Base-by-base conservation (phyloP, 2,113 vertebrate species). In the Ciconia maguari region DNA sequence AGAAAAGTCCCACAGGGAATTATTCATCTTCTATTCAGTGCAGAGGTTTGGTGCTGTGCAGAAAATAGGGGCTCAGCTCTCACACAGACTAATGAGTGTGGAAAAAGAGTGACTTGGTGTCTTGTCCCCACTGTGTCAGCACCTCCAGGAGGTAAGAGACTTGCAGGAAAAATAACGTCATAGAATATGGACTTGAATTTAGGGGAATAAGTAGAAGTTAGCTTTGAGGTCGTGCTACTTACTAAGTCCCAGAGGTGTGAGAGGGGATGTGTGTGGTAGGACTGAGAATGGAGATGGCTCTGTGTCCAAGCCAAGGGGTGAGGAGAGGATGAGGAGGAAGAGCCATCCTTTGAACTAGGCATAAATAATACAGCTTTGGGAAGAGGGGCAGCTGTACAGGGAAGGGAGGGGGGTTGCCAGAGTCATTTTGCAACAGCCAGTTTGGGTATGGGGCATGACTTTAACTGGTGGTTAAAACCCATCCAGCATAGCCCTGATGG, bases 1-100 rank as follows among this genome's bases (percentile, higher is more conserved):
- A 94, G 96, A 80, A 94, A 96, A 77, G 70, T 71, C 84, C 91
- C 46, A 68, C 25, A 6, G 76, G 86, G 87, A 92, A 54, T 72
- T 64, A 81, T 48, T 75, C n/a, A 10, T 5, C 25, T 7, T 55
- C 77, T 52, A 2, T 24, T 89, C 69, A 52, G 48, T 19, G 48
- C 83, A 94, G 80, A 81, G 80, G 10, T 93, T 96, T 93, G 90
- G 74, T 49, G 76, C 49, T 79, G 44, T 16, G 61, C 5, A 14
- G 77, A 68, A 78, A 78, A 44, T 6, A 57, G 46, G 54, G 38
- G 57, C 72, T 93, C 48, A 78, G 80, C 76, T 86, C 80, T 78
- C 57, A 52, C 26, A 36, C 13, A 74, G 26, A 16, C 55, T 26
- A 48, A 61, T 14, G 7, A 66, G 38, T 9, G 11, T 30, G 65